Percentiles rank a stretch among this genome's conserved stretches.
These are phyloP conservation scores for Phthorimaea operculella DNA, from an alignment of 1,140 invertebrate genomes.

Conservation along the genomic window DNA sequence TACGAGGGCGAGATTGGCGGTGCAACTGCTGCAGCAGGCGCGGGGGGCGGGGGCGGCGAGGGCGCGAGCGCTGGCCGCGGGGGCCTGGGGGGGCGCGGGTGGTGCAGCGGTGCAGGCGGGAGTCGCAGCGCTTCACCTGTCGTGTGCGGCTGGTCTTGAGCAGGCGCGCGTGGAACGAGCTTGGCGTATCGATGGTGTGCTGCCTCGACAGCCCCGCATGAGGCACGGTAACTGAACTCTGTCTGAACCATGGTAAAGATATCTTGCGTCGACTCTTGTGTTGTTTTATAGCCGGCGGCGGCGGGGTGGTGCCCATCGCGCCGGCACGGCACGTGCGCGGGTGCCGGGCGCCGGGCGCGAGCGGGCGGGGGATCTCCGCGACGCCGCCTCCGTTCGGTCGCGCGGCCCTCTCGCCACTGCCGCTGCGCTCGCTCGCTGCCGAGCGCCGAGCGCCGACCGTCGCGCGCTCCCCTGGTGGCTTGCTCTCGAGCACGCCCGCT, in stretches of 20 bases:
- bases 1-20: constrained; percentile 4
- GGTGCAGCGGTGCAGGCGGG: constrained; percentile 4
- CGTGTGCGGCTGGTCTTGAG: constrained; percentile 58
- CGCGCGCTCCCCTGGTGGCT: constrained; percentile 19
- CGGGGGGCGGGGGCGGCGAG: constrained; percentile 13
- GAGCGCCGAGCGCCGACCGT: too few species aligned
- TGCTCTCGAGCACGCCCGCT: constrained; percentile 19
- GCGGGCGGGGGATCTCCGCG: constrained; percentile 16
- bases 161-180: constrained; percentile 79
- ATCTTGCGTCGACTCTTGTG: constrained; percentile 85
- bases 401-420: constrained; percentile 50
- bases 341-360: constrained; percentile 20
- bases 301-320: constrained; percentile 66
- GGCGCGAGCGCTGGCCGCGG: neutral
- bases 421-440: constrained; percentile 19
- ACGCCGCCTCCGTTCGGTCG: constrained; percentile 40
- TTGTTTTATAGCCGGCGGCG: constrained; percentile 61
- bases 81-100: neutral
- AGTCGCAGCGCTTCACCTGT: constrained; percentile 44
- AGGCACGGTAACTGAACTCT: constrained; percentile 76
- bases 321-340: constrained; percentile 32
- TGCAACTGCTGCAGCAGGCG: constrained; percentile 5
- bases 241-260: constrained; percentile 88
- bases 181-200: constrained; percentile 90
- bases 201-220: constrained; percentile 81